Percentiles rank a stretch among this genome's conserved stretches.
Evolutionary conservation across 2,113 vertebrate species (phyloP).

Genomic region (Pelusios castaneus): DNA sequence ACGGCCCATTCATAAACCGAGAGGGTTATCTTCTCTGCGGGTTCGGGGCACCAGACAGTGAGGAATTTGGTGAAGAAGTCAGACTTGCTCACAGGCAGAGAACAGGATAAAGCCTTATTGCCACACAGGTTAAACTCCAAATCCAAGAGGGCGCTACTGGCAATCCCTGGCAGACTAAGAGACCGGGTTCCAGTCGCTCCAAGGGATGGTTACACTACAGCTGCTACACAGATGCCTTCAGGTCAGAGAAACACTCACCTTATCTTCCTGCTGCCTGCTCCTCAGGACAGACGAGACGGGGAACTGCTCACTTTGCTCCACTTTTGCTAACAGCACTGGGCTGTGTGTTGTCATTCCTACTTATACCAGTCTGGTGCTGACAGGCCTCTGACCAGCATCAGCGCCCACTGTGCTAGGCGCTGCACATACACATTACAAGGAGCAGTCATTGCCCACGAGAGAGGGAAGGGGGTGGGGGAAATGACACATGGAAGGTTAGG

Average conservation of each 20-base stretch:
- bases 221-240: neutral
- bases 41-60: neutral
- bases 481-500: neutral
- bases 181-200: neutral
- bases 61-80: neutral
- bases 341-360: neutral
- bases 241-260: neutral
- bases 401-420: no score
- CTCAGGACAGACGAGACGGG: neutral
- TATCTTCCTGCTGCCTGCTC: neutral
- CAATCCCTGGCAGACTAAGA: neutral
- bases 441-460: neutral
- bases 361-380: neutral
- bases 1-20: neutral
- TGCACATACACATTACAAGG: neutral
- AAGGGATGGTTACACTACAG: no score
- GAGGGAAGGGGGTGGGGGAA: neutral
- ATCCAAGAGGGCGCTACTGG: neutral
- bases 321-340: neutral
- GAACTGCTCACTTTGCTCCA: neutral
- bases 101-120: neutral
- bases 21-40: neutral
- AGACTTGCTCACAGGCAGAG: neutral
- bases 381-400: no score
- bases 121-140: neutral